Evolutionary conservation across 2,888 invertebrate genomes (phyloP), one percentile per base, ranked within the genome.

Genomic region (Pharmacophagus antenor): DNA sequence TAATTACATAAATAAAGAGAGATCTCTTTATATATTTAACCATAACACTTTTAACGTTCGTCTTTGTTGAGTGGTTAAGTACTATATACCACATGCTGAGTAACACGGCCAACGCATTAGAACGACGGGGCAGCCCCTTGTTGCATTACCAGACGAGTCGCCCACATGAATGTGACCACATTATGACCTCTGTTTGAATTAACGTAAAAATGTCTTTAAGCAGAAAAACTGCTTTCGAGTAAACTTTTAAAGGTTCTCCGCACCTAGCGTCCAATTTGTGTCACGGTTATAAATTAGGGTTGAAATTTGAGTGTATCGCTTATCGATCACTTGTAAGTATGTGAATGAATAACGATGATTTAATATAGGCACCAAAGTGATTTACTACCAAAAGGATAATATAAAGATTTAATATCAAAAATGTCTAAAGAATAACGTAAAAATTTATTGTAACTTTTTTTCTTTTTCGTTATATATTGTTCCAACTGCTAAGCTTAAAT

Each of bases 21-120:
- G 50, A 62, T 61, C 37, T 58, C 48, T 41, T 55, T 62, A 59
- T 65, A 51, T 7, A 6, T 20, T 37, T 54, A 68, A 73, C 78
- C 77, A 82, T 84, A 77, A 77, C 74, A 76, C 71, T 76, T 75
- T 71, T 75, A 76, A 74, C 76, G 77, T 70, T 76, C 72, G 74
- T 77, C 74, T 76, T 69, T 70, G 77, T 80, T 80, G 83, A 86
- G 88, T 86, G 86, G 76, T 74, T 76, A 71, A 80, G 83, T 77
- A 80, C 85, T 70, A 77, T 81, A 73, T 74, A 71, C 78, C 77
- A 70, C 89, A 69, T 69, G 82, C 78, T 71, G 88, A 46, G 82
- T 76, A 70, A 89, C 89, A 89, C 59, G 79, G 66, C 66, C 66
- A 80, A 66, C 66, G 73, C 68, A 66, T 87, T 87, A 87, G 67